phyloP scores from a whole-genome alignment of 2,797 vertebrate species.

The Sebastes kiyomatsui region DNA sequence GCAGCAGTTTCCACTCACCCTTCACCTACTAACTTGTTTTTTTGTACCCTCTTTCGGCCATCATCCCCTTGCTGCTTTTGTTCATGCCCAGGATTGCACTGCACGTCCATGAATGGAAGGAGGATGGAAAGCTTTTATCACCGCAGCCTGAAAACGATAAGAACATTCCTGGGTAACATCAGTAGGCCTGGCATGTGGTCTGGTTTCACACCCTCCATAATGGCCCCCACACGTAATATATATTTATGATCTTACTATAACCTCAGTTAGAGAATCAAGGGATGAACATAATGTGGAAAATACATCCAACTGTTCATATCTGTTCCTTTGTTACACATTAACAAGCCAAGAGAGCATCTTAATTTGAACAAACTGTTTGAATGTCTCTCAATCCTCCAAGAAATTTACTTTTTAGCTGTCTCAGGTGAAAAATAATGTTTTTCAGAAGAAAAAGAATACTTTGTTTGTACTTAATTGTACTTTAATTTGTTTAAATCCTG shows the following conservation, averaged over 20 bases:
- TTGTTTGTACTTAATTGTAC: neutral
- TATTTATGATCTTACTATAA: neutral
- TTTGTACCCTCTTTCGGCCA: neutral
- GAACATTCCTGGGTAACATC: conserved; percentile 28
- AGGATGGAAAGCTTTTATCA: conserved; percentile 9
- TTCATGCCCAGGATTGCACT: neutral
- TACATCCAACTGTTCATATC: neutral
- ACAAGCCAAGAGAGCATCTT: neutral
- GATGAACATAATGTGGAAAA: neutral
- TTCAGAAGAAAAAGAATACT: neutral
- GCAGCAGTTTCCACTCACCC: neutral
- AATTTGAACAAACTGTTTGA: neutral
- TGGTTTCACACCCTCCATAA: neutral
- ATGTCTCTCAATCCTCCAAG: neutral
- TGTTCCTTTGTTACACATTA: neutral
- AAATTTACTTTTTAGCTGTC: neutral
- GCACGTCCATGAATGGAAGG: neutral
- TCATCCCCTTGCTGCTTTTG: neutral
- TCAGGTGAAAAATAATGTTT: neutral
- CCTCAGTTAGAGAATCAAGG: neutral
- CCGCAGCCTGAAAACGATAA: conserved; percentile 8
- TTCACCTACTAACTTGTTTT: neutral
- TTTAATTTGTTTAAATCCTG: neutral
- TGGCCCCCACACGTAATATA: neutral
- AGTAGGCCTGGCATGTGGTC: neutral